Conservation (phyloP, 2,797 vertebrate genomes). For the Phoeniculus purpureus region DNA sequence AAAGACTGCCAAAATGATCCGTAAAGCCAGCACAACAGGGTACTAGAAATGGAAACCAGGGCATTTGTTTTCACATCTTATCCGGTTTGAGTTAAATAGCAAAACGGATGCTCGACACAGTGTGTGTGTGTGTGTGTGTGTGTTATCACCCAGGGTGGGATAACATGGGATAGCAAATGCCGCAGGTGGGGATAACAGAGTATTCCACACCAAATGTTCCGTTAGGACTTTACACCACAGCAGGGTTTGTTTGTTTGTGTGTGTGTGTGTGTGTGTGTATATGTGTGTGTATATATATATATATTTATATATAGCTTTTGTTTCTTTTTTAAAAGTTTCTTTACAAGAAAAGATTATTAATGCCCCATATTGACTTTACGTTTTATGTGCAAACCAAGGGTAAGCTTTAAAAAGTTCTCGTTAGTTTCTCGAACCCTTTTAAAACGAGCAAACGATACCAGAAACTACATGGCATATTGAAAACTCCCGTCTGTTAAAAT, state of each 20-base stretch:
- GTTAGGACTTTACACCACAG: constrained; percentile 80
- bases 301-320: constrained; percentile 16
- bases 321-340: constrained; percentile 53
- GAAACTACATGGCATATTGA: constrained; percentile 86
- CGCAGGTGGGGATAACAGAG: constrained; percentile 69
- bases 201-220: constrained; percentile 76
- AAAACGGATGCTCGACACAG: constrained; percentile 76
- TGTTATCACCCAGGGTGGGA: constrained; percentile 65
- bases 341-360: constrained; percentile 88
- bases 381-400: constrained; percentile 94
- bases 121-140: no score
- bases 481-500: constrained; percentile 85
- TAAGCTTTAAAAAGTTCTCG: constrained; percentile 89
- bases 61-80: constrained; percentile 83
- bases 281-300: neutral
- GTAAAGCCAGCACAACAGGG: constrained; percentile 87
- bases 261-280: neutral
- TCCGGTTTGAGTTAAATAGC: constrained; percentile 79
- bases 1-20: constrained; percentile 85
- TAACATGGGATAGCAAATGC: constrained; percentile 69
- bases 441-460: constrained; percentile 83
- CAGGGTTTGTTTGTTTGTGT: constrained; percentile 68
- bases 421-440: constrained; percentile 84
- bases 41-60: constrained; percentile 82
- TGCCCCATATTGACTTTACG: constrained; percentile 91